These are phyloP conservation scores for Delichon dasypus DNA, from an alignment of 2,797 vertebrate species.

Conservation along the genomic window DNA sequence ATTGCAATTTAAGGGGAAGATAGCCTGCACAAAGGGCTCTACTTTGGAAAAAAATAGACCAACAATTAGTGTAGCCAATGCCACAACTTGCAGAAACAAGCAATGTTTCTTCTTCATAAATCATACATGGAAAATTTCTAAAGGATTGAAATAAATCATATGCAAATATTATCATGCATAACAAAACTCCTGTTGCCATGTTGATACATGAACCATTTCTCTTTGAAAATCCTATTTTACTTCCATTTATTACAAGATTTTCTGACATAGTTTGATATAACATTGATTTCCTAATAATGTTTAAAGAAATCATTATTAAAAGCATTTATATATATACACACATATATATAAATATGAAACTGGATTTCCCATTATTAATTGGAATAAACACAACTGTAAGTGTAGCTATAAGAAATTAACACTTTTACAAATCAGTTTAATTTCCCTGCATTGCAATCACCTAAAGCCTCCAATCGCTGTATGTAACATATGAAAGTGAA, in stretches of 20 bases:
- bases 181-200: not conserved
- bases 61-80: not conserved
- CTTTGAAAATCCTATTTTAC: not conserved
- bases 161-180: not conserved
- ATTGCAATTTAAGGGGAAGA: not conserved
- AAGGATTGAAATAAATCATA: not conserved
- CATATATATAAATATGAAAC: not conserved
- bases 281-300: not conserved
- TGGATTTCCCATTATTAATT: not conserved
- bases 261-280: not conserved
- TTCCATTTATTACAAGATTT: not conserved
- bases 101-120: not conserved
- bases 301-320: not conserved
- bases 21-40: not conserved
- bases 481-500: not conserved
- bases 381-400: not conserved
- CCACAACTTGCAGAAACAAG: not conserved
- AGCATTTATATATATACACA: not conserved
- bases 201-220: not conserved
- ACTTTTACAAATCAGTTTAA: not conserved
- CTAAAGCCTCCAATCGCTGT: not conserved
- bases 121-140: not conserved
- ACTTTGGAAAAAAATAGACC: not conserved
- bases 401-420: not conserved
- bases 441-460: not conserved